These are phyloP conservation scores for Diplolepis rosae DNA, from an alignment of 2,888 invertebrate species.

Conservation along the genomic window DNA sequence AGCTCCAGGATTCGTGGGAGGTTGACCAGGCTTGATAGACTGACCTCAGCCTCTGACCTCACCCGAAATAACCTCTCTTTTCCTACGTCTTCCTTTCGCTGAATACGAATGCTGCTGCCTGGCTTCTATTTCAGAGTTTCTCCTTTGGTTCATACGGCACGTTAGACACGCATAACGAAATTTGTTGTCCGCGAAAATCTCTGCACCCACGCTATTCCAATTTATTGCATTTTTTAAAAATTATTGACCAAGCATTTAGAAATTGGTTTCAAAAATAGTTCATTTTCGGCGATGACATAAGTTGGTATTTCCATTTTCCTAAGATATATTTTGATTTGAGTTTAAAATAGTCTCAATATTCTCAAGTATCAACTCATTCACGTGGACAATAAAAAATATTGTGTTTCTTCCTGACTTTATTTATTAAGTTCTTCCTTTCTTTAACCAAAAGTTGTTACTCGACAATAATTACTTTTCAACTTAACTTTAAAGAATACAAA, in stretches of 20 bases:
- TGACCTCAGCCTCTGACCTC: slow-evolving; percentile 74
- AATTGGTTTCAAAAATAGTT: not conserved
- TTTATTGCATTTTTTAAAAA: slow-evolving; percentile 1
- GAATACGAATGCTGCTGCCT: slow-evolving; percentile 8
- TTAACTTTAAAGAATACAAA: too few relatives aligned
- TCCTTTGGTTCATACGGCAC: not conserved
- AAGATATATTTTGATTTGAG: too few relatives aligned
- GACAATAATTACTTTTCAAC: too few relatives aligned
- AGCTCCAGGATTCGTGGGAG: slow-evolving; percentile 71
- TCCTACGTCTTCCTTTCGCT: slow-evolving; percentile 22
- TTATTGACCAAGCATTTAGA: not conserved
- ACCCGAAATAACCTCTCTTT: slow-evolving; percentile 69
- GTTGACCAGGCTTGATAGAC: slow-evolving; percentile 71
- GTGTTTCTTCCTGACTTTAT: too few relatives aligned
- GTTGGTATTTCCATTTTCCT: too few relatives aligned
- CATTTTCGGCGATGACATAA: not conserved
- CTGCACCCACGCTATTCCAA: slow-evolving; percentile 8
- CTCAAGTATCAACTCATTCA: too few relatives aligned
- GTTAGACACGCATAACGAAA: not conserved
- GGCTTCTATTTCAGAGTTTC: slow-evolving; percentile 26
- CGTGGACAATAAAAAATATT: too few relatives aligned
- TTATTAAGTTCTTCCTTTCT: too few relatives aligned
- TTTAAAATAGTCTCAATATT: too few relatives aligned
- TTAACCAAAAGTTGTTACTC: too few relatives aligned
- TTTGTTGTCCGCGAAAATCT: slow-evolving; percentile 3